These are phyloP conservation scores for Ibidorhyncha struthersii DNA, from an alignment of 2,113 vertebrate species.

Conservation along the genomic window DNA sequence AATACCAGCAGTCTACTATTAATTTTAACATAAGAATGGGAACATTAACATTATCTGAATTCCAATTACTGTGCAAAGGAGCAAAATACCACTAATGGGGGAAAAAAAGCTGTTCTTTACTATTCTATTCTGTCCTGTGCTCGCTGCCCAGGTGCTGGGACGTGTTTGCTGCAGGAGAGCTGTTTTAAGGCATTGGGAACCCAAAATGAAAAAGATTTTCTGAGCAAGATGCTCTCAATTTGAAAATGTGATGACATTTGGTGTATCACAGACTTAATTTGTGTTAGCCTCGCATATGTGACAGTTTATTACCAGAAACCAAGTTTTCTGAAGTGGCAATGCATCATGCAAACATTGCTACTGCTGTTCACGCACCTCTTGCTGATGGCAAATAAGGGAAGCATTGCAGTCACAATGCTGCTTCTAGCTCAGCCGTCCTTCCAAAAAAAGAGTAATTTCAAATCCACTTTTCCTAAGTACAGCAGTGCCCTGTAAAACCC, in stretches of 20 bases:
- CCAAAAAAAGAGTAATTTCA: background rate
- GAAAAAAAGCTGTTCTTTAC: background rate
- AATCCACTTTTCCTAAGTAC: background rate
- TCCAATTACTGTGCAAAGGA: conserved; percentile 40
- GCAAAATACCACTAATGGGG: conserved; percentile 22
- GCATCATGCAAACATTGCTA: background rate
- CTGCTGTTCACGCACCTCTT: background rate
- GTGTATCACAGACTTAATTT: conserved; percentile 23
- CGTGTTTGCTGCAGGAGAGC: background rate
- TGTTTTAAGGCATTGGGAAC: background rate
- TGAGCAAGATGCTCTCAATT: background rate
- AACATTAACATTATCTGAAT: conserved; percentile 44
- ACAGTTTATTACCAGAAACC: background rate
- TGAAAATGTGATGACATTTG: conserved; percentile 12
- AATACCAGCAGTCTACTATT: conserved; percentile 62
- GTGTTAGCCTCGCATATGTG: conserved; percentile 14
- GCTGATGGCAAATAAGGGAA: background rate
- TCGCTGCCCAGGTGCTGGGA: background rate
- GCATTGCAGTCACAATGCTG: background rate
- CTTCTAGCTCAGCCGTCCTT: conserved; percentile 13
- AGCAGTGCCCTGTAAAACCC: background rate
- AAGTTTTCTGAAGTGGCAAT: background rate
- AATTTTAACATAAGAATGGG: conserved; percentile 66
- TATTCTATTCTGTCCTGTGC: background rate
- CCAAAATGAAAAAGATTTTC: background rate